phyloP scores from a whole-genome alignment of 37 sponge, comb jelly and placozoan species.

The Ianthella basta region DNA sequence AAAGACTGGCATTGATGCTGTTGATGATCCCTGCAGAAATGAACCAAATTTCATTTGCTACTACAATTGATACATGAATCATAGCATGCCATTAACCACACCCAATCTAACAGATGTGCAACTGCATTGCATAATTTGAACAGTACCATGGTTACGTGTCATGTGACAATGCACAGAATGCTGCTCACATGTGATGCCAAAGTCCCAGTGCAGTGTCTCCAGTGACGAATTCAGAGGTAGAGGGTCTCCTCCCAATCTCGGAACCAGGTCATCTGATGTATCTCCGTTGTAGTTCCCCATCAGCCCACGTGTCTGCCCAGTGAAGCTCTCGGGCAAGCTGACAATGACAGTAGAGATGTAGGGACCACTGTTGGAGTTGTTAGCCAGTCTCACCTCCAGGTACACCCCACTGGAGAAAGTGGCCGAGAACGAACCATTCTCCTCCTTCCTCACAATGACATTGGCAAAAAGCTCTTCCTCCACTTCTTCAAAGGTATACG shows the following conservation, averaged over 20 bases:
- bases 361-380: slow-evolving; percentile 1
- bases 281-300: slow-evolving; percentile 42
- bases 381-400: background rate
- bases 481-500: slow-evolving; percentile 20
- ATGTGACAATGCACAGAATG: background rate
- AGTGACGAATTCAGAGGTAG: slow-evolving; percentile 36
- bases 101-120: no score
- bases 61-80: no score
- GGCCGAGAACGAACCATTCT: slow-evolving; percentile 18
- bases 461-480: slow-evolving; percentile 5
- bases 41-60: background rate
- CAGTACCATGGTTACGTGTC: no score
- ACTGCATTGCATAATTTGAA: no score
- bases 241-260: background rate
- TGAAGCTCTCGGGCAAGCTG: slow-evolving; percentile 16
- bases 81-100: no score
- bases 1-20: slow-evolving; percentile 33
- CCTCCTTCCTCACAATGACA: slow-evolving; percentile 26
- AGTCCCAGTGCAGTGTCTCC: slow-evolving; percentile 25
- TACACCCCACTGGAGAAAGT: slow-evolving; percentile 32
- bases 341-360: slow-evolving; percentile 20
- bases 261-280: slow-evolving; percentile 35
- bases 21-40: slow-evolving; percentile 56
- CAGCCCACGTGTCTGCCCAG: slow-evolving; percentile 14
- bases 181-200: slow-evolving; percentile 43